These are phyloP conservation scores for Onychomys torridus DNA, from an alignment of 2,797 vertebrate species.

Conservation along the genomic window DNA sequence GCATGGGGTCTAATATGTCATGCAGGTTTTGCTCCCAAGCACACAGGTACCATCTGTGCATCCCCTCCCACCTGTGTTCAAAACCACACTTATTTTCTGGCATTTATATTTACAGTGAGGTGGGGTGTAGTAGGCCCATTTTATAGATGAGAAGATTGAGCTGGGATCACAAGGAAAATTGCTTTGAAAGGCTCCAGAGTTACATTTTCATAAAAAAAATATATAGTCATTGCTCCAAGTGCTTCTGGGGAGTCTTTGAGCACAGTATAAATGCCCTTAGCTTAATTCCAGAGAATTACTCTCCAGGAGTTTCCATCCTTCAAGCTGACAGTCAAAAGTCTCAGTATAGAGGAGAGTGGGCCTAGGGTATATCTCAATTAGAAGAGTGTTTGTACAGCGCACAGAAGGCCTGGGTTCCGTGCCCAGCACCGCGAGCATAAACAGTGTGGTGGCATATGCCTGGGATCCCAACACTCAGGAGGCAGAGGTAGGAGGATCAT, in stretches of 20 bases:
- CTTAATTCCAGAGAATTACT: not conserved
- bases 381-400: not conserved
- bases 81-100: constrained; percentile 13
- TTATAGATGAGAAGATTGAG: not conserved
- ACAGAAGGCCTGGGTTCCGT: not conserved
- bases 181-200: not conserved
- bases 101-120: not conserved
- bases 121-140: not conserved
- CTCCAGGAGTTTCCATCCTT: not conserved
- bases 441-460: not conserved
- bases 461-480: not conserved
- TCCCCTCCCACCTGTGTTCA: not conserved
- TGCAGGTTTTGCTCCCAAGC: not conserved
- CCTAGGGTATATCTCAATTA: not conserved
- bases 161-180: constrained; percentile 6
- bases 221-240: not conserved
- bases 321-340: not conserved
- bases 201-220: constrained; percentile 54
- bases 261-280: not conserved
- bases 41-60: not conserved
- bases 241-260: not conserved
- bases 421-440: not conserved
- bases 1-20: accelerated
- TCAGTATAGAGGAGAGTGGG: not conserved
- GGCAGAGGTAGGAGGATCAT: not conserved